Base-by-base conservation (phyloP, 2,113 vertebrate genomes). In the Tapirus terrestris region DNA sequence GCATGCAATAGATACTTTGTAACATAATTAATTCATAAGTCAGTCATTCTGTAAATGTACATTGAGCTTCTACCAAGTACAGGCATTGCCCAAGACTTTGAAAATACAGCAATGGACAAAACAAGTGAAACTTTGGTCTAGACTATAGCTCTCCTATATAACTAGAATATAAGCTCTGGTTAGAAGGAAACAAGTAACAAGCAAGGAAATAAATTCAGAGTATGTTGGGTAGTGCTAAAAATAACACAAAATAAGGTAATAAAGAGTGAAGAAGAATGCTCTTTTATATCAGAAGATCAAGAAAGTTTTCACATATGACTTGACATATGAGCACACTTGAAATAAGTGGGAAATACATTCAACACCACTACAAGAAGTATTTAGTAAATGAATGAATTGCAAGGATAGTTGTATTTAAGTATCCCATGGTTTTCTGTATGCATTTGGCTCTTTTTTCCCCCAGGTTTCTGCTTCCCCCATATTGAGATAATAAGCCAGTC, bases 311-410 rank as follows among this genome's bases (percentile, higher is more conserved):
- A 29, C 20, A 13, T 51, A 27, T n/a, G 27, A 45, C 29, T 27
- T 95, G 58, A 36, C 17, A 23, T 25, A 58, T 16, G 11, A 73
- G 16, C 5, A 53, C 25, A 82, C 5, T 12, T 95, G 63, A 94
- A 65, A 53, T 33, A 67, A 81, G 29, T 76, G 17, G 21, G n/a
- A 93, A 82, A 68, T 89, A 86, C 97, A 87, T 68, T 88, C 39
- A 92, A 16, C 10, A 51, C 1, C 16, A 33, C 1, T 43, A 29
- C 3, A 63, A 31, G 75, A 70, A 87, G 0, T 65, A 29, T 84
- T 94, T 21, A 91, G 72, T 60, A 67, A 68, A 81, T 65, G 6
- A 63, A 79, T 48, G 25, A 70, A 68, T 85, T 89, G 60, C 0
- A 87, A n/a, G 8, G 9, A 79, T 9, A 90, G n/a, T 25, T 82